phyloP scores from a whole-genome alignment of 2,888 invertebrate genomes.

The Marasmarcha lunaedactyla region DNA sequence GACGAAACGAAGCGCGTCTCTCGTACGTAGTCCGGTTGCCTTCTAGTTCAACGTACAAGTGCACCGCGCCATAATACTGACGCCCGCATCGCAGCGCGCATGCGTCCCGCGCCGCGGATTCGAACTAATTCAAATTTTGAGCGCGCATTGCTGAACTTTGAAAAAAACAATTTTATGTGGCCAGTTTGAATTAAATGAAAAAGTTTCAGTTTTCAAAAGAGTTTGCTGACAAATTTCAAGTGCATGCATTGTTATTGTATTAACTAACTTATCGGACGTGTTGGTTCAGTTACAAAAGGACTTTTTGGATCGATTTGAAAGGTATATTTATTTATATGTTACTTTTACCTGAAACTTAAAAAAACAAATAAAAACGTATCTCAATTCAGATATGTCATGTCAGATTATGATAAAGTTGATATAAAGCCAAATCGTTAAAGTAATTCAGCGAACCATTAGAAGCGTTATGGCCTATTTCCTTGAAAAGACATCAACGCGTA shows the following conservation, averaged over 20 bases:
- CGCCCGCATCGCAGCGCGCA: constrained; percentile 37
- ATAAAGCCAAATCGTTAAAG: neutral
- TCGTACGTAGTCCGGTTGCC: constrained; percentile 25
- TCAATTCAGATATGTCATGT: no score
- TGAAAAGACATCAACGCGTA: constrained; percentile 29
- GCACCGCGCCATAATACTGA: constrained; percentile 52
- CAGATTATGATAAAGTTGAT: no score
- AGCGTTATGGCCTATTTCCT: constrained; percentile 8
- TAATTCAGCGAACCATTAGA: constrained; percentile 4
- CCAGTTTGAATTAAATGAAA: no score
- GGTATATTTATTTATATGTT: no score
- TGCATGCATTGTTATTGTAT: neutral
- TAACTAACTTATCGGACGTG: neutral
- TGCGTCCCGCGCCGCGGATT: constrained; percentile 33
- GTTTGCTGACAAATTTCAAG: neutral
- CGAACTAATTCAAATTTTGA: constrained; percentile 32
- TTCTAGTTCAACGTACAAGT: constrained; percentile 61
- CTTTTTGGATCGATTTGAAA: neutral
- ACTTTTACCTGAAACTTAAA: no score
- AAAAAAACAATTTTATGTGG: no score
- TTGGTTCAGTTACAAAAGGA: neutral
- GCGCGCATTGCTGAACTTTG: constrained; percentile 14
- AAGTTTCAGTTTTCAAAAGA: neutral
- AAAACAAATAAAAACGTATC: no score
- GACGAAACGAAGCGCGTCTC: no score